phyloP scores from a whole-genome alignment of 2,113 vertebrate genomes.

The Cyprinodon variegatus region DNA sequence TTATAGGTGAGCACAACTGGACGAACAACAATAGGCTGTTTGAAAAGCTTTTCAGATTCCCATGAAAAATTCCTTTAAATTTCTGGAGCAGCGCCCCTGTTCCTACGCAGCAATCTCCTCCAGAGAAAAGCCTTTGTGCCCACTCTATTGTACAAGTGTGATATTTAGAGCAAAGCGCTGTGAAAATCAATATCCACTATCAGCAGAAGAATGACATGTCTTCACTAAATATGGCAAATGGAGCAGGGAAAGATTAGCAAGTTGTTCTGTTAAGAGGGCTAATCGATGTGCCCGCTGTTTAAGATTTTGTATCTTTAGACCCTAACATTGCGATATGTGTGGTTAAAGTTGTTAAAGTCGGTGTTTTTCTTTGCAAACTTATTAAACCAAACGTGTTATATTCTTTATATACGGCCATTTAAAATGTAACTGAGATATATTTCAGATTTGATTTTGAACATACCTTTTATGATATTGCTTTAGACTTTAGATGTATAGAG shows the following conservation, averaged over 20 bases:
- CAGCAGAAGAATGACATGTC: conserved; percentile 64
- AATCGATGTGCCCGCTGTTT: conserved; percentile 47
- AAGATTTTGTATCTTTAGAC: conserved; percentile 37
- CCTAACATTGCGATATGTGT: conserved; percentile 29
- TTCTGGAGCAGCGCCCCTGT: conserved; percentile 33
- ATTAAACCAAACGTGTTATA: not conserved
- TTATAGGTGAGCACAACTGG: conserved; percentile 19
- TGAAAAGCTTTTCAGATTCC: conserved; percentile 44
- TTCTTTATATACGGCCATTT: not conserved
- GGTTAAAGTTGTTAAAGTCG: not conserved
- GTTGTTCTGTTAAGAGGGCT: conserved; percentile 45
- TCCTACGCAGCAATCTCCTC: conserved; percentile 31
- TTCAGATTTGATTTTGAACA: not conserved
- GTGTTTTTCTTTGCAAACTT: not conserved
- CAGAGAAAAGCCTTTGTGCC: conserved; percentile 60
- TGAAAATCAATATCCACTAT: conserved; percentile 72
- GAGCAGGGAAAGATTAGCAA: conserved; percentile 45
- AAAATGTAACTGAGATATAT: not conserved
- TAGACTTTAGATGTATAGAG: not conserved
- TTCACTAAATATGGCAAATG: conserved; percentile 62
- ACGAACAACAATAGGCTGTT: conserved; percentile 45
- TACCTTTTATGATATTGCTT: too few relatives aligned
- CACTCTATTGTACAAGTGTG: conserved; percentile 41
- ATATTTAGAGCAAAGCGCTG: conserved; percentile 60
- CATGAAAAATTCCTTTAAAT: conserved; percentile 48